Percentiles rank a stretch among this genome's conserved stretches.
phyloP scores from a whole-genome alignment of 2,888 invertebrate species.

The Lutraria lutraria region DNA sequence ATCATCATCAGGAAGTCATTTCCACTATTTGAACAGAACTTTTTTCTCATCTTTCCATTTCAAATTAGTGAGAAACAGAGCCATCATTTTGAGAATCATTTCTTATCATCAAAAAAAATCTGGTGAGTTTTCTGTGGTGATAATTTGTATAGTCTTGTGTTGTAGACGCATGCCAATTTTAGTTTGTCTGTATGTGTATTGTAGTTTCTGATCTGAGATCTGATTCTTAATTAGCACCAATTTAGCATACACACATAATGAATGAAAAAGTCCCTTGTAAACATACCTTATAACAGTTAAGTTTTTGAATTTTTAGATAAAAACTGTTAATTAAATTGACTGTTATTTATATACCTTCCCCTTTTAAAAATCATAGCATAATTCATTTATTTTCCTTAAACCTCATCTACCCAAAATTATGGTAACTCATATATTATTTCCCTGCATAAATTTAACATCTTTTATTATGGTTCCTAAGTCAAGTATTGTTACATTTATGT shows the following conservation, averaged over 20 bases:
- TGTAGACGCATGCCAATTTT: conserved; percentile 34
- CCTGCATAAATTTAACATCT: too few species aligned
- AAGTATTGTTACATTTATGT: too few species aligned
- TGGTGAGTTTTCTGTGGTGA: conserved; percentile 35
- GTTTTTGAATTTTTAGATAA: background rate
- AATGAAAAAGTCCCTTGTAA: background rate
- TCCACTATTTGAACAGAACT: background rate
- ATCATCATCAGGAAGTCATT: too few species aligned
- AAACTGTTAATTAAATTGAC: too few species aligned
- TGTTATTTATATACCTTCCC: too few species aligned
- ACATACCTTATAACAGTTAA: background rate
- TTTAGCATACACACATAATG: background rate
- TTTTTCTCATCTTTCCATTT: conserved; percentile 13
- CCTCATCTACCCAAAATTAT: too few species aligned
- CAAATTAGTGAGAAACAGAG: conserved; percentile 36
- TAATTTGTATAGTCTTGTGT: conserved; percentile 19
- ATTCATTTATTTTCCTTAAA: too few species aligned
- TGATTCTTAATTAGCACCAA: background rate
- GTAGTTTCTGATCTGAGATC: background rate
- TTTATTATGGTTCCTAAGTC: too few species aligned
- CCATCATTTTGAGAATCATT: conserved; percentile 36
- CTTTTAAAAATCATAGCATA: too few species aligned
- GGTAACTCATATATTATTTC: too few species aligned
- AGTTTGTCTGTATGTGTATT: background rate
- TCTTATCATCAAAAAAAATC: conserved; percentile 27